phyloP scores from a whole-genome alignment of 2,113 vertebrate genomes.

The Myrmecobius fasciatus region DNA sequence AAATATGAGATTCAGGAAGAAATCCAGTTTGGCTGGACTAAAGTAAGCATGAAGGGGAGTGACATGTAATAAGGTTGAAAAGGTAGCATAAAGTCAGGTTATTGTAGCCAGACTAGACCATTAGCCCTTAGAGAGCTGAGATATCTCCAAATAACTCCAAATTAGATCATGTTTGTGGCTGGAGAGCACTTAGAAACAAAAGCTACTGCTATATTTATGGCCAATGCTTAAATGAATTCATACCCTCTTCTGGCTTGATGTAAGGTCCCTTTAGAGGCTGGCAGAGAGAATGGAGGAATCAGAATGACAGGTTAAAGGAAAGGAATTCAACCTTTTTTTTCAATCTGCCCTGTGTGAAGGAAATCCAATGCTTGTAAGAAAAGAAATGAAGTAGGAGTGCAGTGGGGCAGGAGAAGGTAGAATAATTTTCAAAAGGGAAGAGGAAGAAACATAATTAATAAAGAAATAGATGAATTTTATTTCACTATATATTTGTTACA shows the following conservation, averaged over 20 bases:
- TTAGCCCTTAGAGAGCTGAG: not conserved
- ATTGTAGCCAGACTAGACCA: not conserved
- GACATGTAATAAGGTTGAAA: not conserved
- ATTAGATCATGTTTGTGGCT: not conserved
- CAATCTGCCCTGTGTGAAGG: constrained; percentile 20
- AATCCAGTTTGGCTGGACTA: not conserved
- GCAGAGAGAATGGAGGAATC: constrained; percentile 21
- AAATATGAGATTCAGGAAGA: not conserved
- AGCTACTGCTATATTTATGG: not conserved
- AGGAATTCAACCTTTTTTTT: constrained; percentile 20
- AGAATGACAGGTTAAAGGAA: constrained; percentile 36
- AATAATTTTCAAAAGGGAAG: not conserved
- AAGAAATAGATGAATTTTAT: not conserved
- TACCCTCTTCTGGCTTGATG: not conserved
- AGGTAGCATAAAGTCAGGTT: not conserved
- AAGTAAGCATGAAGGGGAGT: not conserved
- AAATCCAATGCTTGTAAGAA: constrained; percentile 29
- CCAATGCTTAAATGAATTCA: not conserved
- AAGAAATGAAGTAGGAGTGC: not conserved
- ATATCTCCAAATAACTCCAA: not conserved
- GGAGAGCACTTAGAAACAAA: not conserved
- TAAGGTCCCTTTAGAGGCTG: not conserved
- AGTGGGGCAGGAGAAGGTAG: not conserved
- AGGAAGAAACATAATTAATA: not conserved
- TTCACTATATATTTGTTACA: not conserved